Base-by-base conservation (phyloP, 2,888 invertebrate genomes). In the Hypomecis atomaria region DNA sequence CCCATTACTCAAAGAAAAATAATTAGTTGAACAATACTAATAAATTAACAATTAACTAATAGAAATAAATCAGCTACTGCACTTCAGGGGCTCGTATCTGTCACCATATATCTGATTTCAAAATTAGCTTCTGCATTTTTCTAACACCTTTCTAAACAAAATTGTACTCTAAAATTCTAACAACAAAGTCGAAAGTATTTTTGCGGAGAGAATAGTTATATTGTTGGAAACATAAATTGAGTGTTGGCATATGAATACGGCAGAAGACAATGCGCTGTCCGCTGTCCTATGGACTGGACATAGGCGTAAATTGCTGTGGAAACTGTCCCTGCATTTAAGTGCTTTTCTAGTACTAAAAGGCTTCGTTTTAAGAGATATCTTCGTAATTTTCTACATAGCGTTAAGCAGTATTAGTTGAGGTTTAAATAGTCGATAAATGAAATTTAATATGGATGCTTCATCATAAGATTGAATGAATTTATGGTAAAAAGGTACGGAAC, bases 1-100 rank as follows among this genome's bases (percentile, higher is more conserved):
- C 80, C 82, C 87, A 89, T 89, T 87, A 88, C 83, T 88, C 86
- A 83, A 76, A 81, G 82, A 76, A 81, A 83, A 84, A 86, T 89
- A 90, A 90, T 89, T 90, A 89, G 85, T 82, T 72, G 68, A 78
- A 80, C 78, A 74, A 78, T 75, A 73, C 77, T 79, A 73, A 87
- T 89, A 65, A 65, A 65, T 57, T 57, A 57, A 47, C 57, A 65
- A 65, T 57, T 57, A 57, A 47, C 57, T 13, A 57, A 65, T 47
- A 56, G 56, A 52, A 57, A 65, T 65, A 89, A 89, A 89, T 86
- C 85, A 81, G 78, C 80, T 76, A 71, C 81, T 55, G 64, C 67
- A 79, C 84, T 80, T 64, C 75, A 69, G 72, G 83, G 81, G 75
- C 78, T 77, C 75, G 77, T 75, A 70, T 72, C 75, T 77, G 79